phyloP scores from a whole-genome alignment of 2,888 invertebrate species.

The Napeogenes sylphis region DNA sequence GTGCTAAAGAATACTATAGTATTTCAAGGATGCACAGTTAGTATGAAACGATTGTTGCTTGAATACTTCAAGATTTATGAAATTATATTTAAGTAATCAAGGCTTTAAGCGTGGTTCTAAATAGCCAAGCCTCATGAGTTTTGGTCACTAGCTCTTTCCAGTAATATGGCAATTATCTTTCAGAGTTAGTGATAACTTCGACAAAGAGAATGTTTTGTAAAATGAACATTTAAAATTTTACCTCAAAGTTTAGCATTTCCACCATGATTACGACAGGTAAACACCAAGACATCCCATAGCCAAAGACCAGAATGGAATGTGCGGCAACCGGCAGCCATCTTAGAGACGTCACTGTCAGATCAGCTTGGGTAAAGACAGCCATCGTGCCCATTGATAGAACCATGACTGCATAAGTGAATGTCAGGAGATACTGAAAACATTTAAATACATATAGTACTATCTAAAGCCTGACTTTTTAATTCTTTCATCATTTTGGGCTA shows the following conservation, averaged over 20 bases:
- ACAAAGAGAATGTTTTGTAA: too few species aligned
- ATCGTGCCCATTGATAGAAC: slow-evolving; percentile 55
- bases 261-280: slow-evolving; percentile 50
- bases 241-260: slow-evolving; percentile 60
- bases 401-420: slow-evolving; percentile 51
- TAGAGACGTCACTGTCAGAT: slow-evolving; percentile 46
- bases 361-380: slow-evolving; percentile 58
- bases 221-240: slow-evolving; percentile 29
- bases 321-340: slow-evolving; percentile 49
- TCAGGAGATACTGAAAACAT: slow-evolving; percentile 53
- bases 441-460: not conserved
- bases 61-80: too few species aligned
- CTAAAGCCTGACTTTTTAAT: too few species aligned
- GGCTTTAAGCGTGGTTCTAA: too few species aligned
- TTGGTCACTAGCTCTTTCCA: too few species aligned
- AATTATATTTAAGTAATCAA: too few species aligned
- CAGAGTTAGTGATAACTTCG: too few species aligned
- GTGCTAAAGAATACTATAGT: too few species aligned
- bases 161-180: too few species aligned
- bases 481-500: not conserved
- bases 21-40: too few species aligned
- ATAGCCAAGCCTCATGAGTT: too few species aligned
- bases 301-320: slow-evolving; percentile 49
- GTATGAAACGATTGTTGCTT: too few species aligned
- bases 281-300: slow-evolving; percentile 55